A percentile compares a stretch with the other conserved stretches of the same genome.
These are phyloP conservation scores for Aricia artaxerxes DNA, from an alignment of 2,888 invertebrate species.

Conservation along the genomic window DNA sequence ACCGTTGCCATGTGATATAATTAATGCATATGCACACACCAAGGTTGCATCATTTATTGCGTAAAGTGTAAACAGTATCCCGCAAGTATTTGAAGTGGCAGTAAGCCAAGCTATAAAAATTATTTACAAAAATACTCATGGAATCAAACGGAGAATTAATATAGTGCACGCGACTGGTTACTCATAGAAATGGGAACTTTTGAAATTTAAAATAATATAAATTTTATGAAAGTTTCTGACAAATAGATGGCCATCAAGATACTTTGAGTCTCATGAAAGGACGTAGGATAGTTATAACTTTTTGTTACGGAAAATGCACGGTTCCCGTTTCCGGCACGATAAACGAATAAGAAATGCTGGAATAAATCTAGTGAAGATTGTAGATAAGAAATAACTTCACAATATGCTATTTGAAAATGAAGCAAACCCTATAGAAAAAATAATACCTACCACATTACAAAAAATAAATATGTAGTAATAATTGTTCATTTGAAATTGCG, in stretches of 20 bases:
- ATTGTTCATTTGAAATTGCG: no score
- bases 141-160: background rate
- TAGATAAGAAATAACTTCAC: no score
- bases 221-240: no score
- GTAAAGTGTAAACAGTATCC: background rate
- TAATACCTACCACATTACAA: no score
- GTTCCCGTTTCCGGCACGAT: background rate
- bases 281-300: background rate
- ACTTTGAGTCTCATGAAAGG: background rate
- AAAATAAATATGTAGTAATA: no score
- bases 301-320: background rate
- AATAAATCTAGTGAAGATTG: background rate
- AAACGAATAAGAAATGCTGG: background rate
- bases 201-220: background rate
- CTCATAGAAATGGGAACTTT: background rate
- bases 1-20: conserved; percentile 8
- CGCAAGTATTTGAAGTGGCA: background rate
- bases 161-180: background rate
- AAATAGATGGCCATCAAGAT: background rate
- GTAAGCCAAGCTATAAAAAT: conserved; percentile 14
- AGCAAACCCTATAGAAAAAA: no score
- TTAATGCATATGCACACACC: conserved; percentile 20
- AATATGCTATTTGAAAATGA: no score
- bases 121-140: conserved; percentile 2
- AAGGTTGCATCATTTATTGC: conserved; percentile 14